These are phyloP conservation scores for Phrynocephalus guinanensis DNA, from an alignment of 2,797 vertebrate species.

Conservation along the genomic window DNA sequence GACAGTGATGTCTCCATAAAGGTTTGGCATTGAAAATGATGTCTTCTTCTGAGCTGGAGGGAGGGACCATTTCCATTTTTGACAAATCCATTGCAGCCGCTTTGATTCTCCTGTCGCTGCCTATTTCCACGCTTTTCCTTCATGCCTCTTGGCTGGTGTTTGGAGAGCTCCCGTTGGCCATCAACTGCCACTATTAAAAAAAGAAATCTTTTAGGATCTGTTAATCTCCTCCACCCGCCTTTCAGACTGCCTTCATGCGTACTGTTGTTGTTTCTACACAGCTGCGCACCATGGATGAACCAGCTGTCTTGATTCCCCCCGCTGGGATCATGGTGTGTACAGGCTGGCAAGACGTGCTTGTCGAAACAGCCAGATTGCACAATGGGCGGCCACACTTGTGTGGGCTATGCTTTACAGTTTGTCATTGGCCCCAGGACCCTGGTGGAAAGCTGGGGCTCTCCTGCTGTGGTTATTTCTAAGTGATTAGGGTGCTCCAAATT, in stretches of 20 bases:
- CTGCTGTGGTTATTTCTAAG: neutral
- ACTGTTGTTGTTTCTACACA: neutral
- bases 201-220: neutral
- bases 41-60: neutral
- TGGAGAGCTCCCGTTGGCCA: neutral
- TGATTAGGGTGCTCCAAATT: neutral
- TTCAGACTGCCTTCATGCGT: neutral
- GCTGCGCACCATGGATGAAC: neutral
- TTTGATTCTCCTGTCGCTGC: neutral
- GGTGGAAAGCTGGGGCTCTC: too few relatives aligned
- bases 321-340: too few relatives aligned
- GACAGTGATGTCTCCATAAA: neutral
- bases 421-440: neutral
- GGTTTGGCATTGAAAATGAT: neutral
- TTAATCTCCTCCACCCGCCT: too few relatives aligned
- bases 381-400: neutral
- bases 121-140: neutral
- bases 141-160: neutral
- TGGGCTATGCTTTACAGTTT: neutral
- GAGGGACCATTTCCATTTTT: neutral
- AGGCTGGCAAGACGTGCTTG: neutral
- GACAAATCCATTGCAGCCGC: neutral
- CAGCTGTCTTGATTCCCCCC: neutral
- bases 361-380: neutral
- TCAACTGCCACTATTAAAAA: neutral